Conservation (phyloP, 2,797 vertebrate genomes). For the Pipistrellus kuhlii region DNA sequence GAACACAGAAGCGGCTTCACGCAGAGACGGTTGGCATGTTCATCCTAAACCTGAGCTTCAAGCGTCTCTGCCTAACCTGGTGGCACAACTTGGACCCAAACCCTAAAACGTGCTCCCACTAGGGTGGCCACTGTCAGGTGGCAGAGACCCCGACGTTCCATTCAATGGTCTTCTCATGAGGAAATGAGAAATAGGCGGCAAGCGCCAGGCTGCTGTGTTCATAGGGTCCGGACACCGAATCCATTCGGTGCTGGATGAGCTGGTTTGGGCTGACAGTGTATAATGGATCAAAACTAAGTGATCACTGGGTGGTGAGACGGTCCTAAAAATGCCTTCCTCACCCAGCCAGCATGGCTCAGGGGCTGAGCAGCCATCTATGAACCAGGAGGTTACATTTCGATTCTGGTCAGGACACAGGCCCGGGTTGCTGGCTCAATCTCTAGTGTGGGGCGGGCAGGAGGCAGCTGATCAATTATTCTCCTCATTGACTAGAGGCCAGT, state of each 20-base stretch:
- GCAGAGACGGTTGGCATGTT: no score
- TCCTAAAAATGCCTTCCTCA: background rate
- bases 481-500: no score
- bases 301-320: background rate
- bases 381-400: no score
- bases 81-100: accelerated
- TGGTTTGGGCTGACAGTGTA: background rate
- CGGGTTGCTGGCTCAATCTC: no score
- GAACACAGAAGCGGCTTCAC: accelerated
- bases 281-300: background rate
- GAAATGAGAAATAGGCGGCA: accelerated
- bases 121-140: background rate
- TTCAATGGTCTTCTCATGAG: background rate
- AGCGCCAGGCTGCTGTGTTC: accelerated
- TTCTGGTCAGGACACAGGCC: no score
- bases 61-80: background rate
- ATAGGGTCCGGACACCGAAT: background rate
- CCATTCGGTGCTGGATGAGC: background rate
- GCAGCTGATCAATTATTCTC: no score
- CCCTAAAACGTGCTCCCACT: background rate
- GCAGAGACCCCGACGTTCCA: background rate
- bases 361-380: no score
- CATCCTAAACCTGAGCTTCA: no score
- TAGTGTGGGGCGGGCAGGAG: no score
- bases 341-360: no score